Conservation (phyloP, 1,140 invertebrate species). For the Eumeta japonica region DNA sequence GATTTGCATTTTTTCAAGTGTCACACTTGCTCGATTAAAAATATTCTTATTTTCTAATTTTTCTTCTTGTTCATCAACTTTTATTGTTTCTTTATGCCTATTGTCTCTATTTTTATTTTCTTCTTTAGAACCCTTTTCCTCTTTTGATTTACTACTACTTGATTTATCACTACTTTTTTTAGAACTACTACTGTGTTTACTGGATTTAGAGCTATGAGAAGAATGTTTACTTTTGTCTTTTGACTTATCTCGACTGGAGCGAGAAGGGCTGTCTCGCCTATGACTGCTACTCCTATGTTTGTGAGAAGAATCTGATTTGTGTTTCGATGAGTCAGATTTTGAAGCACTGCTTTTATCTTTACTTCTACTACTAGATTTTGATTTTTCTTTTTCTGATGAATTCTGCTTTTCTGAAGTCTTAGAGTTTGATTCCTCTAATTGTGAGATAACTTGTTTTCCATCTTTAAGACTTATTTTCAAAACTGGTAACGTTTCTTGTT, state of each 20-base stretch:
- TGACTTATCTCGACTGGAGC: slow-evolving; percentile 42
- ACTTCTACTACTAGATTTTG: slow-evolving; percentile 37
- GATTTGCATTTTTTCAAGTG: slow-evolving; percentile 64
- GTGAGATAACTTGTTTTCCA: slow-evolving; percentile 70
- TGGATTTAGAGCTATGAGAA: slow-evolving; percentile 33
- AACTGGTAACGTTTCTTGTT: slow-evolving; percentile 31
- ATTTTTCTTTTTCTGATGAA: slow-evolving; percentile 35
- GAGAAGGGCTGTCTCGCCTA: slow-evolving; percentile 44
- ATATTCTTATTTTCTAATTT: slow-evolving; percentile 68
- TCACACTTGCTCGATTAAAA: too few relatives aligned
- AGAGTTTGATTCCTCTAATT: slow-evolving; percentile 57
- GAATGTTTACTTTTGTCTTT: slow-evolving; percentile 50
- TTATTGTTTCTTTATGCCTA: slow-evolving; percentile 31
- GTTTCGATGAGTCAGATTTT: slow-evolving; percentile 56
- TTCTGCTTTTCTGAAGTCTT: slow-evolving; percentile 31
- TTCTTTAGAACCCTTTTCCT: too few relatives aligned
- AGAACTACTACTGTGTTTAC: slow-evolving; percentile 24
- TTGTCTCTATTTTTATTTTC: slow-evolving; percentile 12
- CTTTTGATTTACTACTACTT: slow-evolving; percentile 17
- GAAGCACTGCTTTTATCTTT: slow-evolving; percentile 52
- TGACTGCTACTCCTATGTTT: slow-evolving; percentile 44
- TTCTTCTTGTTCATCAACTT: slow-evolving; percentile 43
- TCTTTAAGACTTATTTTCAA: slow-evolving; percentile 71
- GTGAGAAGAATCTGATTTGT: slow-evolving; percentile 52
- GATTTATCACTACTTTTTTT: slow-evolving; percentile 25